Evolutionary conservation across 2,797 vertebrate species (phyloP).

Genomic region (Urosaurus nigricauda): DNA sequence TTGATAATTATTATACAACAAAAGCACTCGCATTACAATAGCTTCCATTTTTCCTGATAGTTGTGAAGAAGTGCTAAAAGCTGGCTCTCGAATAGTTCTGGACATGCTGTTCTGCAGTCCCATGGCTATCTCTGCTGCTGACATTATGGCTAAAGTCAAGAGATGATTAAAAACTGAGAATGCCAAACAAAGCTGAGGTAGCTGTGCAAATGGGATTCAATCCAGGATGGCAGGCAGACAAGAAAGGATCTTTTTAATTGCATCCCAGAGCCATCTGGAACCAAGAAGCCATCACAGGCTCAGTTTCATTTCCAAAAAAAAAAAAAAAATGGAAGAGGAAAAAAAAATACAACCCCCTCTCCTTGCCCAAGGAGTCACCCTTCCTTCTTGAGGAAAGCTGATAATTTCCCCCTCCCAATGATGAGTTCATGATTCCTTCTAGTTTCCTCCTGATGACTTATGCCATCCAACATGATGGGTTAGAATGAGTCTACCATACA

Average conservation of each 20-base stretch:
- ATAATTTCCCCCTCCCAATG: background rate
- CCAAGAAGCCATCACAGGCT: background rate
- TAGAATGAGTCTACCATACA: background rate
- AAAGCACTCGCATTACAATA: background rate
- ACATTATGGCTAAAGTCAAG: background rate
- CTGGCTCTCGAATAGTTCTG: background rate
- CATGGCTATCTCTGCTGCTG: background rate
- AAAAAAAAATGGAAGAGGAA: conserved; percentile 1
- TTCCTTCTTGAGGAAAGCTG: background rate
- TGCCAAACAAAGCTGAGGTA: background rate
- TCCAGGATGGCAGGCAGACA: background rate
- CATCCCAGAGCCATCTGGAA: conserved; percentile 13
- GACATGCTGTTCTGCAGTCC: background rate
- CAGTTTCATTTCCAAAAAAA: background rate
- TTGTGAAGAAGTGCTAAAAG: background rate
- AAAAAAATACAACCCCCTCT: background rate
- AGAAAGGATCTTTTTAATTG: background rate
- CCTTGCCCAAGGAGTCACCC: background rate
- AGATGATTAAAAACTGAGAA: background rate
- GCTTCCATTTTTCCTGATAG: background rate
- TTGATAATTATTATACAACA: too few relatives aligned
- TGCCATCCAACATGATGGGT: background rate
- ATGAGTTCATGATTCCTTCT: background rate
- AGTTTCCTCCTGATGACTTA: background rate
- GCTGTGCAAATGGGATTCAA: background rate